A percentile compares a stretch with the other conserved stretches of the same genome.
Conservation (phyloP, 2,113 vertebrate species). For the Megaptera novaeangliae region DNA sequence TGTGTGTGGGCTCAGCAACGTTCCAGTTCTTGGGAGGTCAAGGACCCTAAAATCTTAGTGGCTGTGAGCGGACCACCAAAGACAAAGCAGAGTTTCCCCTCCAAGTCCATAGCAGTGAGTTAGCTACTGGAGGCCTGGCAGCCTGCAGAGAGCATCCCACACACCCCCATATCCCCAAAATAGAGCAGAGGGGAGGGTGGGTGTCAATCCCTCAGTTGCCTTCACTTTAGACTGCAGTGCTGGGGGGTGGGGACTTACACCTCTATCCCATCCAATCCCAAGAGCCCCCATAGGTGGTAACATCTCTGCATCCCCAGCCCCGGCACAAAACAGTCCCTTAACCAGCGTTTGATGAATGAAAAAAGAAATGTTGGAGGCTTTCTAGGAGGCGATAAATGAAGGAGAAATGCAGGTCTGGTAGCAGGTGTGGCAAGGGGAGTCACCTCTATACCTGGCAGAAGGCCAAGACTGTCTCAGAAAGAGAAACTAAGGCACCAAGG, state of each 20-base stretch:
- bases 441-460: background rate
- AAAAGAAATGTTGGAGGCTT: background rate
- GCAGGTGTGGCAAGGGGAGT: background rate
- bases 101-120: background rate
- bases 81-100: background rate
- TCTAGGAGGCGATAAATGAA: background rate
- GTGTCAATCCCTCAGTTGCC: background rate
- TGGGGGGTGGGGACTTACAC: background rate
- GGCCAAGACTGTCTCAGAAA: background rate
- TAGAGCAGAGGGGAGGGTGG: background rate
- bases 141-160: background rate
- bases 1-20: background rate
- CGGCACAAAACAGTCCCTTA: background rate
- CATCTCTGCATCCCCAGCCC: background rate
- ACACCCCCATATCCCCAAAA: rapidly evolving
- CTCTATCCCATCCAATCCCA: background rate
- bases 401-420: background rate
- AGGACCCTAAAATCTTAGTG: background rate
- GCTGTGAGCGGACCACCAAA: background rate
- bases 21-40: background rate
- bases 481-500: background rate
- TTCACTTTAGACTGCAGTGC: background rate
- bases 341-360: background rate
- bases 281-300: background rate
- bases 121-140: background rate